These are phyloP conservation scores for Atrina japonica DNA, from an alignment of 2,888 invertebrate species.

Conservation along the genomic window DNA sequence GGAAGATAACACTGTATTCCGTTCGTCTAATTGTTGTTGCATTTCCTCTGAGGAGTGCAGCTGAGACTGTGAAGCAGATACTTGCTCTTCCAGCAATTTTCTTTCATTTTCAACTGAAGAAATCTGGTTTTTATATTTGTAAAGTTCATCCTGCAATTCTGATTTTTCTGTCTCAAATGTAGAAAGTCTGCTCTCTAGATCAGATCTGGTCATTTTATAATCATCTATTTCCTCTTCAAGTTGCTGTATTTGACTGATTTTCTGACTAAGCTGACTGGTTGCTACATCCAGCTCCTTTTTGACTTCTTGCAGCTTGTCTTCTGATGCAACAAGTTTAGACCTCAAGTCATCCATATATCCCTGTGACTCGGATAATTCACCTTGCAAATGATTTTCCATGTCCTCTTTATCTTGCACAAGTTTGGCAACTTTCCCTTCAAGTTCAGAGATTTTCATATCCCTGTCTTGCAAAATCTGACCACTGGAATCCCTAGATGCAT, in stretches of 20 bases:
- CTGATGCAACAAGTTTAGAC: background rate
- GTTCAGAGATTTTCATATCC: too few species aligned
- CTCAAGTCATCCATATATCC: background rate
- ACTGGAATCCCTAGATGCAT: too few species aligned
- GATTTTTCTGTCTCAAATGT: conserved; percentile 35
- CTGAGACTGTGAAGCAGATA: conserved; percentile 48
- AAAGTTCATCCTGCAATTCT: conserved; percentile 24
- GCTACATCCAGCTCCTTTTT: too few species aligned
- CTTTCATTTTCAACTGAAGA: conserved; percentile 41
- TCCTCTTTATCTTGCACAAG: too few species aligned
- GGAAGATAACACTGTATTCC: too few species aligned
- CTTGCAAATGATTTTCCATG: background rate
- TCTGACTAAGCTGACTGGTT: background rate
- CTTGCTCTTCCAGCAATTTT: conserved; percentile 34
- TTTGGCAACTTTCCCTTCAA: too few species aligned
- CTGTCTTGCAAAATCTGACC: too few species aligned
- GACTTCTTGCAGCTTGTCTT: too few species aligned
- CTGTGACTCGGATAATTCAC: background rate
- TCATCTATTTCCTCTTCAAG: conserved; percentile 11
- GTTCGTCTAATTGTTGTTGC: too few species aligned
- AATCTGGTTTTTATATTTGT: conserved; percentile 5
- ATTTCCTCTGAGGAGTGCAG: conserved; percentile 47
- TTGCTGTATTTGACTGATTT: background rate
- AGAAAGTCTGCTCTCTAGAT: conserved; percentile 22
- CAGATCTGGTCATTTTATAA: background rate